Percentiles rank a stretch among this genome's conserved stretches.
Evolutionary conservation across 2,797 vertebrate genomes (phyloP).

Genomic region (Cirrhinus mrigala): DNA sequence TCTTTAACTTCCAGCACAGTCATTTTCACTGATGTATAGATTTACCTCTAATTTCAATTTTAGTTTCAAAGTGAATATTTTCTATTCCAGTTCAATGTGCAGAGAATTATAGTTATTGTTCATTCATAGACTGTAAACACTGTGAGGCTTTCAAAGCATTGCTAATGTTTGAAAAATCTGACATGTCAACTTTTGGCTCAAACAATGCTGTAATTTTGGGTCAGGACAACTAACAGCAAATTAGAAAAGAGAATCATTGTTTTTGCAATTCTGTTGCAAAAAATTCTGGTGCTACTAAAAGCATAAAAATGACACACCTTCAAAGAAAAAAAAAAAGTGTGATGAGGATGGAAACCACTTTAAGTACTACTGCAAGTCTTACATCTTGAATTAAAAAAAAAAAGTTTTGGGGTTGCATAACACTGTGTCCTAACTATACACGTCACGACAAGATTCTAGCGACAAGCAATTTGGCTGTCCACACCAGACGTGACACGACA

Average conservation of each 20-base stretch:
- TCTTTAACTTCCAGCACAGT: slow-evolving; percentile 60
- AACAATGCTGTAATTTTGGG: neutral
- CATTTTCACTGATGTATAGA: slow-evolving; percentile 53
- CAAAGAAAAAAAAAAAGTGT: slow-evolving; percentile 50
- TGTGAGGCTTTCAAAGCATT: slow-evolving; percentile 28
- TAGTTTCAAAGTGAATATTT: slow-evolving; percentile 50
- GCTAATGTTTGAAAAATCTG: slow-evolving; percentile 7
- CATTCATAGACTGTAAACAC: slow-evolving; percentile 14
- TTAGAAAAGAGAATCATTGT: neutral
- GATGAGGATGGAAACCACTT: slow-evolving; percentile 67
- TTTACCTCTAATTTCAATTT: slow-evolving; percentile 53
- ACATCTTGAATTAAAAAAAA: slow-evolving; percentile 66
- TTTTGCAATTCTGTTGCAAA: neutral
- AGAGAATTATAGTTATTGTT: neutral
- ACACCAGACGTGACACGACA: too few relatives aligned
- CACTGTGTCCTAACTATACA: too few relatives aligned
- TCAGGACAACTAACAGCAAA: neutral
- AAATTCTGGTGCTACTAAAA: neutral
- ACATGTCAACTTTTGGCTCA: slow-evolving; percentile 28
- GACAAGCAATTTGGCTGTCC: too few relatives aligned
- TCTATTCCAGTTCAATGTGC: slow-evolving; percentile 18
- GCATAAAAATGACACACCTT: neutral
- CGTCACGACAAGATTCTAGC: too few relatives aligned
- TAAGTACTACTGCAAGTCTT: slow-evolving; percentile 71
- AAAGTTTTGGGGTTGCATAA: slow-evolving; percentile 59